A percentile compares a stretch with the other conserved stretches of the same genome.
Evolutionary conservation across 2,888 invertebrate species (phyloP).

Genomic region (Thereva unica): DNA sequence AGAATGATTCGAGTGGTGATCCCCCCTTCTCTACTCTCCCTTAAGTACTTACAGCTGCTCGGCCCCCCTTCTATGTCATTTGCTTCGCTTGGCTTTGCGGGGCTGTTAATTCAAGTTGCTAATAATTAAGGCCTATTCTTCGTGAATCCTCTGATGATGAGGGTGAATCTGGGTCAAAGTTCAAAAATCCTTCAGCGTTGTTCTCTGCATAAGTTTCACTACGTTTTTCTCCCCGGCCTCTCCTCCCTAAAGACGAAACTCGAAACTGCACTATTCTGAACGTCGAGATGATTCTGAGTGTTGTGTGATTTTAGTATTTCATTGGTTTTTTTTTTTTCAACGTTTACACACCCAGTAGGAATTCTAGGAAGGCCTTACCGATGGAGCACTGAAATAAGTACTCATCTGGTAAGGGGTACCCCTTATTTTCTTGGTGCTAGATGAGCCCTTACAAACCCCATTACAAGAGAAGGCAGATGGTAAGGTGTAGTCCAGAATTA

Average conservation of each 20-base stretch:
- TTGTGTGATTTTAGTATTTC: slow-evolving; percentile 28
- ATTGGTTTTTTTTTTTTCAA: slow-evolving; percentile 10
- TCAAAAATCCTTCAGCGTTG: slow-evolving; percentile 33
- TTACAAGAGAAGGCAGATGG: no score
- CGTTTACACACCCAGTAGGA: no score
- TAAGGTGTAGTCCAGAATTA: no score
- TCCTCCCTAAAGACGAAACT: neutral
- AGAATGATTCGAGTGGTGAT: slow-evolving; percentile 8
- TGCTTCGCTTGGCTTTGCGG: neutral
- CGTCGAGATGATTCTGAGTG: slow-evolving; percentile 30
- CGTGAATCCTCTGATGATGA: slow-evolving; percentile 22
- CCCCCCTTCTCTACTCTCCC: neutral
- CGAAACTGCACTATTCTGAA: slow-evolving; percentile 29
- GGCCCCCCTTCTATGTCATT: slow-evolving; percentile 10
- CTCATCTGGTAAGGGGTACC: no score
- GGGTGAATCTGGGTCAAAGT: slow-evolving; percentile 34
- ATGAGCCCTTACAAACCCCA: no score
- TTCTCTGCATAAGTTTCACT: slow-evolving; percentile 22
- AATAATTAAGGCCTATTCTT: slow-evolving; percentile 35
- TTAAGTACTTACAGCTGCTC: slow-evolving; percentile 3
- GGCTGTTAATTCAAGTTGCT: slow-evolving; percentile 33
- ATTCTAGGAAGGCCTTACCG: no score
- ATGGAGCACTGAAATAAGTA: no score
- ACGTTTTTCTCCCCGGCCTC: slow-evolving; percentile 10
- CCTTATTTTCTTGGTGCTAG: no score